Base-by-base conservation (phyloP, 2,888 invertebrate species). In the Griposia aprilina region DNA sequence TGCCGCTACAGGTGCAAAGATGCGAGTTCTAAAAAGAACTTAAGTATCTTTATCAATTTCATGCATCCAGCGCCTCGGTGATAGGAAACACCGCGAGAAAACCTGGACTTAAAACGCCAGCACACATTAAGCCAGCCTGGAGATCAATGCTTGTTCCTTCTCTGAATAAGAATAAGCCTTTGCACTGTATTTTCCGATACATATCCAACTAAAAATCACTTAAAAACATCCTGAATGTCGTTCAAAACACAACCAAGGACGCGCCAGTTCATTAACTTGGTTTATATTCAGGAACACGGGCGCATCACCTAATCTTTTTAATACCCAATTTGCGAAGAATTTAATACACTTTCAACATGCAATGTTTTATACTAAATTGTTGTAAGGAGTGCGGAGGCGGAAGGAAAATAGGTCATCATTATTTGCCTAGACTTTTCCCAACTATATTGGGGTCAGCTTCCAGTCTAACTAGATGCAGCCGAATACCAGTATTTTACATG, bases 241-340 rank as follows among this genome's bases (percentile, higher is more conserved):
- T 62, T 41, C 8, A 62, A 26, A 63, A 57, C 45, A 36, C 48
- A 68, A 23, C 45, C 30, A 57, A 86, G 60, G 50, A 59, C 65
- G n/a, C 36, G 36, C 45, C 2, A 52, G 55, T 80, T 86, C 76
- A 88, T 85, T 85, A 85, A 50, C 59, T 67, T 45, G 17, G 52
- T 88, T 50, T 76, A 66, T 85, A 88, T 87, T 88, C 89, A 59
- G 48, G 59, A 68, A 85, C 87, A 87, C 87, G 87, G 26, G 52
- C 62, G 52, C 76, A 67, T 65, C 70, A 74, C 63, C 59, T 66
- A 81, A 88, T 87, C 80, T 86, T 78, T 82, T 72, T 72, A 82
- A 82, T 65, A 85, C 78, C 82, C 83, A 85, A 82, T 82, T 82
- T 82, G 62, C 76, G 63, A 85, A 68, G 52, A 82, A 82, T 76